phyloP scores from a whole-genome alignment of 2,113 vertebrate species.

The Phalacrocorax brasilianus region DNA sequence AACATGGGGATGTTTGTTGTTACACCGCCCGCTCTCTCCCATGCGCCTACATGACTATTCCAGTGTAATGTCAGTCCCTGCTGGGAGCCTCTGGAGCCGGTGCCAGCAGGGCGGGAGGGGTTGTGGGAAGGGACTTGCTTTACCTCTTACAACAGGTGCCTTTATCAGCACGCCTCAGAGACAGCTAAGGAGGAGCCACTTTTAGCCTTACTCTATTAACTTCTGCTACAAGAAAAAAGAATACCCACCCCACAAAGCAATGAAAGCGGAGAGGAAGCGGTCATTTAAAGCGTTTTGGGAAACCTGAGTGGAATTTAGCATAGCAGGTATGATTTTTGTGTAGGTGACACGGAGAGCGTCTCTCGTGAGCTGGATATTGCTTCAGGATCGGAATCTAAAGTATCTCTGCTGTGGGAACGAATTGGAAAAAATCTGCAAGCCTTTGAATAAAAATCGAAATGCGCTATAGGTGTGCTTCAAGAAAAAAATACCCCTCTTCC shows the following conservation, averaged over 20 bases:
- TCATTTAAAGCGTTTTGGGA: background rate
- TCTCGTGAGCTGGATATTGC: background rate
- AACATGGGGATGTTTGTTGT: conserved; percentile 14
- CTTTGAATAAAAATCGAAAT: background rate
- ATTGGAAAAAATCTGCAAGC: background rate
- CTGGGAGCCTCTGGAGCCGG: conserved; percentile 48
- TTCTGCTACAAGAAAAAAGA: background rate
- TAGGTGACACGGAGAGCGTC: background rate
- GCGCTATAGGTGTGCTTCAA: background rate
- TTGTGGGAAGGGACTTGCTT: conserved; percentile 50
- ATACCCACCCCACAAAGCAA: background rate
- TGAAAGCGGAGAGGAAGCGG: background rate
- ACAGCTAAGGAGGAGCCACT: background rate
- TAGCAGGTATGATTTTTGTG: background rate
- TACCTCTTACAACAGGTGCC: conserved; percentile 71
- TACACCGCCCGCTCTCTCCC: background rate
- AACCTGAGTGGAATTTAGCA: background rate
- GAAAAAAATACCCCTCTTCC: conserved; percentile 2
- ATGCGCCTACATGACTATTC: background rate
- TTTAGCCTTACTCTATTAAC: background rate
- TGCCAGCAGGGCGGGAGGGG: conserved; percentile 53
- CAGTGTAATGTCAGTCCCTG: background rate
- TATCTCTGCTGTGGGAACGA: background rate
- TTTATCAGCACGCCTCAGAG: conserved; percentile 47
- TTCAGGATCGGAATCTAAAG: background rate